Conservation (phyloP, 2,888 invertebrate genomes). For the Drosophila kuntzei region DNA sequence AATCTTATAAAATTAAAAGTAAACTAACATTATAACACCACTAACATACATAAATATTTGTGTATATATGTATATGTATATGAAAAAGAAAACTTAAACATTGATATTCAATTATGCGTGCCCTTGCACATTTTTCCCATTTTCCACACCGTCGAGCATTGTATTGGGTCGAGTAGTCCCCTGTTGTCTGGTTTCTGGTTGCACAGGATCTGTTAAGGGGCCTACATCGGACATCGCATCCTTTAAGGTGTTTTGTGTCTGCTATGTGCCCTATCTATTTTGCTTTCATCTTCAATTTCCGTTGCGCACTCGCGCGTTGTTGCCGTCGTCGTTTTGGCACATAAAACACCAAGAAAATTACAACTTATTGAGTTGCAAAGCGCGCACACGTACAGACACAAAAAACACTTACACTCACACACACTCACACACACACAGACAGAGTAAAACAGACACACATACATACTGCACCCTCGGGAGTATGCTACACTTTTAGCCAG, state of each 20-base stretch:
- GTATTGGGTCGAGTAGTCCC: background rate
- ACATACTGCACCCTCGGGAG: constrained; percentile 55
- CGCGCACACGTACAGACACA: constrained; percentile 28
- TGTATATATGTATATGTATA: background rate
- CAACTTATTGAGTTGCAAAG: constrained; percentile 78
- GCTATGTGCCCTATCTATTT: constrained; percentile 59
- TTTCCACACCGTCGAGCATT: constrained; percentile 65
- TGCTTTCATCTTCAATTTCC: constrained; percentile 79
- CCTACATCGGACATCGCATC: constrained; percentile 42
- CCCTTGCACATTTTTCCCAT: constrained; percentile 74
- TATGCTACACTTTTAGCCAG: constrained; percentile 40
- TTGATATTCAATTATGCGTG: constrained; percentile 63
- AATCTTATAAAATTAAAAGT: constrained; percentile 22
- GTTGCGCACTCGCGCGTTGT: constrained; percentile 60
- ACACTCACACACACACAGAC: constrained; percentile 12
- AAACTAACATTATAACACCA: constrained; percentile 13
- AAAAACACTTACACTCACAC: constrained; percentile 8
- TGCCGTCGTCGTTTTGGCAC: constrained; percentile 32
- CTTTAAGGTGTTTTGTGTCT: constrained; percentile 65
- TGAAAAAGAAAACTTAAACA: constrained; percentile 22
- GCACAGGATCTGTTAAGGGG: constrained; percentile 11
- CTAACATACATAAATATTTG: background rate
- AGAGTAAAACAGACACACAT: constrained; percentile 21
- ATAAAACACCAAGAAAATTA: constrained; percentile 74
- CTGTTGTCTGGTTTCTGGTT: constrained; percentile 23